Conservation (phyloP, 2,113 vertebrate genomes). For the Corythoichthys intestinalis region DNA sequence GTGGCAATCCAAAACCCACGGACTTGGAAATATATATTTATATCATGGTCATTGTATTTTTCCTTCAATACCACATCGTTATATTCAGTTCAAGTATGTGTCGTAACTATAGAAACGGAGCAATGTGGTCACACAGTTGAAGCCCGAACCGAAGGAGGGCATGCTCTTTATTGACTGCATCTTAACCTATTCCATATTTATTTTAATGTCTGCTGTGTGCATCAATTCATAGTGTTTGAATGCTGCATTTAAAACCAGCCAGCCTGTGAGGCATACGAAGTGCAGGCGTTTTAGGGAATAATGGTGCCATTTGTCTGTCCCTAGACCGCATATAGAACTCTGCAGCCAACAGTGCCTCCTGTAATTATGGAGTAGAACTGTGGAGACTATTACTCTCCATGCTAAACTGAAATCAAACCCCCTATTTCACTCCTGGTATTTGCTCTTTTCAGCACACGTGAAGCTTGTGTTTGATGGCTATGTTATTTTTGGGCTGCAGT, state of each 20-base stretch:
- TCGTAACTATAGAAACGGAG: slow-evolving; percentile 7
- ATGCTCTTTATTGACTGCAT: neutral
- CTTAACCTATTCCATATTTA: neutral
- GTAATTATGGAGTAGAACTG: slow-evolving; percentile 67
- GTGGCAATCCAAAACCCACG: neutral
- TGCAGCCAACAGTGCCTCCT: slow-evolving; percentile 61
- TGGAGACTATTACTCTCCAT: slow-evolving; percentile 56
- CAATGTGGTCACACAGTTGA: neutral
- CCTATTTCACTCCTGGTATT: slow-evolving; percentile 63
- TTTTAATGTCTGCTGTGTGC: neutral
- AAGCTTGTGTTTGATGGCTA: slow-evolving; percentile 54
- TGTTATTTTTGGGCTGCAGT: slow-evolving; percentile 63
- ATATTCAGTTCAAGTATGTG: slow-evolving; percentile 4
- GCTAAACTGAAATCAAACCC: slow-evolving; percentile 65
- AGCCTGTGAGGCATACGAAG: slow-evolving; percentile 26
- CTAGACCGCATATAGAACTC: slow-evolving; percentile 45
- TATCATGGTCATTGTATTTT: neutral
- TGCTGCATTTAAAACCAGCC: neutral
- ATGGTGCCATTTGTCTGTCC: slow-evolving; percentile 60
- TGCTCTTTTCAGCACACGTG: slow-evolving; percentile 50
- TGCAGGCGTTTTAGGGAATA: slow-evolving; percentile 47
- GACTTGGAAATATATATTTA: neutral
- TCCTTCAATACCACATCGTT: neutral
- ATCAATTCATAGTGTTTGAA: neutral
- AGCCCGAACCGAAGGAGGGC: neutral